Evolutionary conservation across 2,797 vertebrate genomes (phyloP), one percentile per base, ranked within the genome.

Genomic region (Oryzias dopingdopingensis): DNA sequence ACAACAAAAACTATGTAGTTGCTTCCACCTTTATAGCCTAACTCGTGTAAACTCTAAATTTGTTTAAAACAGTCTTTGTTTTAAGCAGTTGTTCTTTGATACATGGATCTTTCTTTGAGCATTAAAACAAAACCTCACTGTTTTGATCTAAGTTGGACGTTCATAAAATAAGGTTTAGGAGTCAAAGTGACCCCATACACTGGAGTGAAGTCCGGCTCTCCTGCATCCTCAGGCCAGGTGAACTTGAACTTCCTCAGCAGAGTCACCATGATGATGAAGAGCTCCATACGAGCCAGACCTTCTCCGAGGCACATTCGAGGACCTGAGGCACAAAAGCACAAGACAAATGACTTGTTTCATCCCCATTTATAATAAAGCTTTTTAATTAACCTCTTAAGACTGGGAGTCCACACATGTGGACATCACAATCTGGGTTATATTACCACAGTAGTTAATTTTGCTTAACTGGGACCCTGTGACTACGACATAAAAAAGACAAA

Each of bases 221-320:
- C 88, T 40, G 57, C 62, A 1, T 71, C 52, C 7, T 71, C 52
- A 0, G 86, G 86, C 85, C 89, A 90, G 52, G 84, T 22, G 56
- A 90, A 89, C 52, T 65, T 67, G 46, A 89, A 92, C 56, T 60
- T 89, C 57, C 72, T 84, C 55, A 92, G 74, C 50, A 91, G 73
- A 4, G 86, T 90, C 32, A 89, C 89, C 1, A 67, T 46, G 46
- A 90, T 72, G 58, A 91, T 67, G 77, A 91, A 90, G 42, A 92
- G 86, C 77, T 91, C 88, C 88, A 90, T 91, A n/a, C 87, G 89
- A 20, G 91, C 89, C 67, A 92, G 70, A 67, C 84, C 62, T 44
- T 92, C 89, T 56, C 91, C 88, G 0, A 91, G 81, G 82, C 91
- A 92, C 72, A 86, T 59, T 6, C 90, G 83, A 6, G 85, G 84